Percentiles rank a stretch among this genome's conserved stretches.
These are phyloP conservation scores for Heterotilapia buettikoferi DNA, from an alignment of 2,113 vertebrate genomes.

Conservation along the genomic window DNA sequence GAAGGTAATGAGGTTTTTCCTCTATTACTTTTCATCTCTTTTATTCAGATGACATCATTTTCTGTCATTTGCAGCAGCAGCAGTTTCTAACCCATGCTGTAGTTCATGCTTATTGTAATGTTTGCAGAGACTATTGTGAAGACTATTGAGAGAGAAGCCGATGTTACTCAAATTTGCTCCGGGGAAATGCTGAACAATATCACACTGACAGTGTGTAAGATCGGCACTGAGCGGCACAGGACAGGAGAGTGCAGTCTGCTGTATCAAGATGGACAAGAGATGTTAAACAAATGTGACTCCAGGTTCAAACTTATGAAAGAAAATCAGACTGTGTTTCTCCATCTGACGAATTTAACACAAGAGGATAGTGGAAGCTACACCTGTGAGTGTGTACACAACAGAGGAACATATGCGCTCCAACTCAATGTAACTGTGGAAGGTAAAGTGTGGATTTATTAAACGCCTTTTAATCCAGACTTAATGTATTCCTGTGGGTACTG, in stretches of 20 bases:
- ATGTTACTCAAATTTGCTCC: neutral
- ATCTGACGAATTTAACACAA: neutral
- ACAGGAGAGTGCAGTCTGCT: neutral
- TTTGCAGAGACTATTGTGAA: neutral
- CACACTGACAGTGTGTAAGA: neutral
- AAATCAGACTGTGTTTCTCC: neutral
- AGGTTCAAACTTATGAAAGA: neutral
- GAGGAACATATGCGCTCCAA: fast-evolving
- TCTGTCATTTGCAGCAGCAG: neutral
- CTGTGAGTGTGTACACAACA: neutral
- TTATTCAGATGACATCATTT: fast-evolving
- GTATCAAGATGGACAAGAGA: neutral
- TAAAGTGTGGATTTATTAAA: neutral
- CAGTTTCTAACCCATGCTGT: neutral
- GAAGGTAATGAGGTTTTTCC: neutral
- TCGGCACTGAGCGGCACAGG: neutral
- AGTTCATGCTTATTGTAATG: neutral
- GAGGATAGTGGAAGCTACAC: neutral
- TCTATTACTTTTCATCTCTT: neutral
- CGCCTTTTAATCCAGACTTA: fast-evolving
- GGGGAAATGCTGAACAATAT: neutral
- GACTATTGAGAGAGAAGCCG: neutral
- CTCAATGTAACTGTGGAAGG: neutral
- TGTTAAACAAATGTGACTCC: neutral
- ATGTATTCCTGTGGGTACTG: neutral